A percentile compares a stretch with the other conserved stretches of the same genome.
Conservation (phyloP, 2,888 invertebrate species). For the Ischnus inquisitorius region DNA sequence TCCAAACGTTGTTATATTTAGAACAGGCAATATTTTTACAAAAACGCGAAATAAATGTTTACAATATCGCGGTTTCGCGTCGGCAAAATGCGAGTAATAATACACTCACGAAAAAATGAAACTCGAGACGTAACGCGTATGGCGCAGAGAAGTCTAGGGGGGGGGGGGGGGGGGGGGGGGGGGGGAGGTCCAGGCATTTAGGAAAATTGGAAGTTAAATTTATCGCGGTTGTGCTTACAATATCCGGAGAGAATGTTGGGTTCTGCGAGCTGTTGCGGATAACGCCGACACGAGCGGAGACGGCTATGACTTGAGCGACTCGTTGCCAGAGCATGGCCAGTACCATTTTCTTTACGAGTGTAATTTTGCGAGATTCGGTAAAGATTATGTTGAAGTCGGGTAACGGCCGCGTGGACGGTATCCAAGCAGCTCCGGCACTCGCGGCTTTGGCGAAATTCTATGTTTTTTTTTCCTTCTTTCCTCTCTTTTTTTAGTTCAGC, state of each 20-base stretch:
- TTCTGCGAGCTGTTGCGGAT: neutral
- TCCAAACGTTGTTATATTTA: too few relatives aligned
- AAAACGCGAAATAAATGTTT: too few relatives aligned
- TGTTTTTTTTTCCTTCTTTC: conserved; percentile 29
- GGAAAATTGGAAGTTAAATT: conserved; percentile 73
- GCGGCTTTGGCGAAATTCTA: conserved; percentile 43
- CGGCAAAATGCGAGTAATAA: conserved; percentile 44
- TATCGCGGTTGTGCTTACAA: conserved; percentile 67
- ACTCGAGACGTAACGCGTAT: conserved; percentile 37
- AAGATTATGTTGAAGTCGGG: conserved; percentile 67
- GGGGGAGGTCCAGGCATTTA: conserved; percentile 58
- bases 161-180: conserved; percentile 8
- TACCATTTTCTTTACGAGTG: conserved; percentile 69
- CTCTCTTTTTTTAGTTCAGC: conserved; percentile 36
- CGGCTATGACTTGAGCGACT: conserved; percentile 34
- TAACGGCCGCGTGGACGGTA: conserved; percentile 58
- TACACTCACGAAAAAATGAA: conserved; percentile 59
- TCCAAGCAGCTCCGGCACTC: conserved; percentile 50
- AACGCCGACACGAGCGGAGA: conserved; percentile 32
- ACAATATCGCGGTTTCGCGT: neutral
- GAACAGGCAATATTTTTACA: too few relatives aligned
- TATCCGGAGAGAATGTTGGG: conserved; percentile 34
- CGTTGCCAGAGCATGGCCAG: conserved; percentile 33
- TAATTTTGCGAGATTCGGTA: conserved; percentile 73
- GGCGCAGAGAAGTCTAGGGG: neutral